Evolutionary conservation across 2,888 invertebrate species (phyloP), one percentile per base, ranked within the genome.

Genomic region (Ophion slaviceki): DNA sequence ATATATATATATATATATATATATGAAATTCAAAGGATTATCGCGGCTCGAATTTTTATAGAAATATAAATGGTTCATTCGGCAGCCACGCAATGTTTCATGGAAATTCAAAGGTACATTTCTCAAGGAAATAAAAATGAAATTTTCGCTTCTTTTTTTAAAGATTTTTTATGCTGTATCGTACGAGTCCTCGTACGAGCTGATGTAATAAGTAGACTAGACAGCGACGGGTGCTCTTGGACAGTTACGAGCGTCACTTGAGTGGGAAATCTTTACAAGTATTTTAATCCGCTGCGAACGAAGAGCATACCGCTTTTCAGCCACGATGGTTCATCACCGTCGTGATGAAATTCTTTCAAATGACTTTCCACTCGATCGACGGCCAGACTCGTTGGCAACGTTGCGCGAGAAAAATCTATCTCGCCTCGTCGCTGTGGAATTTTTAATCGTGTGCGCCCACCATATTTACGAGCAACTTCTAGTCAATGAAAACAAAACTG

Each of bases 41-140:
- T 62, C 83, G 87, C 76, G 87, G 89, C 91, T 92, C 90, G 87
- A 89, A 90, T 91, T 87, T 92, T 92, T 92, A 89, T 92, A 92
- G 90, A 84, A 86, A 90, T 91, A 91, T 92, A 92, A 92, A 91
- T 89, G 67, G 74, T 77, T 66, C 45, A 84, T 90, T 89, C 88
- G 88, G 90, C 86, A 88, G 89, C 90, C 86, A 82, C 80, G 80
- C 59, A 78, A 86, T 66, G 61, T 83, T 72, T 76, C 64, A 82
- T 57, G 67, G 68, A 83, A 36, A 53, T 81, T 71, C 57, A 67
- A 17, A 83, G 45, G 57, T 76, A n/a, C 71, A 74, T 45, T 47
- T 66, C 71, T 40, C 47, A 72, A 68, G 61, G 53, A 76, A 74
- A 66, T 53, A 74, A 80, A 45, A 36, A 57, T 32, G 6, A 2